phyloP scores from a whole-genome alignment of 2,797 vertebrate species.

The Microhierax caerulescens region DNA sequence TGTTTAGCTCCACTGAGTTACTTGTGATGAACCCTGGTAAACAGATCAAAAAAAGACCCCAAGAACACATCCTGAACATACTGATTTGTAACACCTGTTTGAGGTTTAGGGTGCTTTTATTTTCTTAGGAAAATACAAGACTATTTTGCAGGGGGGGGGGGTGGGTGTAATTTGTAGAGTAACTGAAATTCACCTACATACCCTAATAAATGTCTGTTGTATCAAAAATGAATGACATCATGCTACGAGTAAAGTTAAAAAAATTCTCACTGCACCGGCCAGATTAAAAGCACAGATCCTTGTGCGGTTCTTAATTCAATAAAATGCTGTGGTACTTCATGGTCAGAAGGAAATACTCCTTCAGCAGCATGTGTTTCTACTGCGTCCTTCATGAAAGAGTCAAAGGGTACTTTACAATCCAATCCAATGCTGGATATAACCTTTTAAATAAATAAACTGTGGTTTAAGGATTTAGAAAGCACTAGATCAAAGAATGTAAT shows the following conservation, averaged over 20 bases:
- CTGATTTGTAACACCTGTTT: neutral
- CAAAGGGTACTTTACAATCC: slow-evolving; percentile 59
- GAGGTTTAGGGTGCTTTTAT: neutral
- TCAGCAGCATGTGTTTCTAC: slow-evolving; percentile 10
- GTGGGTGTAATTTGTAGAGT: too few relatives aligned
- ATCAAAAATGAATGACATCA: neutral
- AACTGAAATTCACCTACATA: neutral
- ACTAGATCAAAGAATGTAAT: slow-evolving; percentile 65
- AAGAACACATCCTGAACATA: neutral
- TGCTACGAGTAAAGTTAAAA: neutral
- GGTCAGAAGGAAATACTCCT: slow-evolving; percentile 2
- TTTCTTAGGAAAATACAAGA: neutral
- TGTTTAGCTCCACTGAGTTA: neutral
- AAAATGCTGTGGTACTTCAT: slow-evolving; percentile 22
- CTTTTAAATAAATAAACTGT: slow-evolving; percentile 67
- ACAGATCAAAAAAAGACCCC: neutral
- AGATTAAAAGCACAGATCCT: slow-evolving; percentile 15
- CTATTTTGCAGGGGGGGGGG: neutral
- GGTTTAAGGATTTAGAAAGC: slow-evolving; percentile 65
- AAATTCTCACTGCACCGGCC: neutral
- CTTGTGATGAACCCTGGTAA: neutral
- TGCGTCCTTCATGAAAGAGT: slow-evolving; percentile 62
- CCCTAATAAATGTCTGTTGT: neutral
- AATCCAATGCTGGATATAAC: slow-evolving; percentile 59
- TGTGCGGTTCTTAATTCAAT: slow-evolving; percentile 28